Base-by-base conservation (phyloP, 2,797 vertebrate genomes). In the Sebastes elongatus region DNA sequence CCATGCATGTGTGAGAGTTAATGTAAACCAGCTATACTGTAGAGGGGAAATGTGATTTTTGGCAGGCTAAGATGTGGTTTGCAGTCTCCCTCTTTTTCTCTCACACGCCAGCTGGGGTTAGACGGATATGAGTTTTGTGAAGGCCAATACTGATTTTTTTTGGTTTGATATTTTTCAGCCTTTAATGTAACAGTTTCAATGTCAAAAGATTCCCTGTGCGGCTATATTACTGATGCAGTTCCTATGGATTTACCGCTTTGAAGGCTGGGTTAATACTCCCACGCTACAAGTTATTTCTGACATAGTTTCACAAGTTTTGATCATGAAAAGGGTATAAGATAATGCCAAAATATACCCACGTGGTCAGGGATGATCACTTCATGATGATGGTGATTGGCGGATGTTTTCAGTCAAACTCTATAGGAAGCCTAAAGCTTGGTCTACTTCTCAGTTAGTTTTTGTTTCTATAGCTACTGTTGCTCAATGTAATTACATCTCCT, bases 21-120 rank as follows among this genome's bases (percentile, higher is more conserved):
- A 95, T 93, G 91, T 91, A 94, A 92, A 92, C 88, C 92, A 94
- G 91, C 93, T 88, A 90, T 89, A 91, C 74, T 74, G 82, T 88
- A 63, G 89, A 88, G 81, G 88, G 86, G 86, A 93, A 93, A 93
- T 93, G 93, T 92, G 93, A 93, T 90, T 93, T 94, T 93, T 94
- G 93, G 93, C 93, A 92, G 69, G 72, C 89, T 86, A 79, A 88
- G 82, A 92, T 91, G 89, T 88, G 86, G 83, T 86, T 88, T 90
- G 71, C 84, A 80, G 86, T 67, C 89, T 89, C 83, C 80, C 74
- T 86, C 88, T 91, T 91, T 86, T 74, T 91, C 82, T 87, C 86
- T 89, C 86, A 81, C 76, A 74, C 68, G 61, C 82, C 88, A 88
- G 87, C 90, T 90, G 90, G 85, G 85, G 77, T 86, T 84, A 76